Percentiles rank a stretch among this genome's conserved stretches.
Evolutionary conservation across 2,797 vertebrate species (phyloP).

Genomic region (Cirrhinus mrigala): DNA sequence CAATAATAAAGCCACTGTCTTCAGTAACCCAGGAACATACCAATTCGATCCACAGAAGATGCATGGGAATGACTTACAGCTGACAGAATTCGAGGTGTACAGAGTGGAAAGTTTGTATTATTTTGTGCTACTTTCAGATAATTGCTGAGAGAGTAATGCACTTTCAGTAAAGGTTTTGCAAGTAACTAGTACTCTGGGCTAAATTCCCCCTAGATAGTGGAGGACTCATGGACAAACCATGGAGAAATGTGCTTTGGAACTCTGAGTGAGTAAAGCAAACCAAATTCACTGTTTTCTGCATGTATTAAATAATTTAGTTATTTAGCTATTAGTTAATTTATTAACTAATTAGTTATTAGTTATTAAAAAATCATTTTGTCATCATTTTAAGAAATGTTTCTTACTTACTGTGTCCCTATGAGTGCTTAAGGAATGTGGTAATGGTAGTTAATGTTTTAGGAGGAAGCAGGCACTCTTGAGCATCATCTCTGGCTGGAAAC

Average conservation of each 20-base stretch:
- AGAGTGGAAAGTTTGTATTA: slow-evolving; percentile 68
- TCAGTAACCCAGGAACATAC: slow-evolving; percentile 39
- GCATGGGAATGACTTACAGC: slow-evolving; percentile 59
- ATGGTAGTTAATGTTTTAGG: slow-evolving; percentile 53
- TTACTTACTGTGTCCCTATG: not conserved
- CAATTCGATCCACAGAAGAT: no score
- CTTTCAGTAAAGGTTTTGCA: not conserved
- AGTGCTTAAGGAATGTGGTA: not conserved
- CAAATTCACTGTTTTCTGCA: not conserved
- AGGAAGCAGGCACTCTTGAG: slow-evolving; percentile 60
- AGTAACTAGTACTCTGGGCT: not conserved
- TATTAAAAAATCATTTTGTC: not conserved
- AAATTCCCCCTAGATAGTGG: slow-evolving; percentile 56
- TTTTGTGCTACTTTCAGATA: not conserved
- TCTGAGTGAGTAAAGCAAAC: slow-evolving; percentile 26
- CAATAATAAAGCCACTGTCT: not conserved
- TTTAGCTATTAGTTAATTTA: not conserved
- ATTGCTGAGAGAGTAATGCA: not conserved
- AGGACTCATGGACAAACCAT: slow-evolving; percentile 67
- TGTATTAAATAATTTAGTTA: not conserved
- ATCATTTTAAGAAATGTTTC: not conserved
- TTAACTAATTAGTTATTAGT: not conserved
- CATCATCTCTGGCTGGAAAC: slow-evolving; percentile 59
- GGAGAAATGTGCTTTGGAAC: slow-evolving; percentile 70
- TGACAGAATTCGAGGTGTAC: slow-evolving; percentile 71